Evolutionary conservation across 2,797 vertebrate species (phyloP), one percentile per base, ranked within the genome.

Genomic region (Hephaestus fuliginosus): DNA sequence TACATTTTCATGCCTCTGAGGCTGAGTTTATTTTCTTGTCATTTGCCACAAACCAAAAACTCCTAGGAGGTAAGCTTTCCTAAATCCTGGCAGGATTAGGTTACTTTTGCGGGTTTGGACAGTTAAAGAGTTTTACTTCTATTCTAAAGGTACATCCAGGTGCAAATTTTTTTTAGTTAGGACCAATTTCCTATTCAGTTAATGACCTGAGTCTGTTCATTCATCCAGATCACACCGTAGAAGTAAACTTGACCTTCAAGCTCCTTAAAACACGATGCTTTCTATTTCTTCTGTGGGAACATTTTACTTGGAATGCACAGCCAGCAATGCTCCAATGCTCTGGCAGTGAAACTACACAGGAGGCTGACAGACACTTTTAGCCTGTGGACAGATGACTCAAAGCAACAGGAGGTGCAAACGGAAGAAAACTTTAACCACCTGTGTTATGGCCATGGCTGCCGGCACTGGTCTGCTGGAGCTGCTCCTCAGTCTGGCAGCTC

Each of bases 401-500:
- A 80, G 70, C 61, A 64, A 44, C 62, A 68, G 60, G 48, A 84
- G 43, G 64, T 44, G 55, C n/a, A 74, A 70, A 33, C 2, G 30
- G 44, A 56, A 62, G 57, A 48, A 20, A 67, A 4, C 13, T 13
- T 52, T 7, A 65, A 79, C 52, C 65, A 93, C 93, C 92, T 84
- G 86, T 72, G 46, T 72, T 81, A 14, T 91, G 89, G 62, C 48
- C 30, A 1, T 68, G 53, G 69, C 67, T 71, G 74, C 71, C n/a
- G 1, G 44, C 36, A 0, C 62, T 22, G 58, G 12, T 51, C 52
- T 86, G 74, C 49, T 80, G 81, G 18, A 66, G n/a, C 63, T 56
- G 69, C 60, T 92, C 93, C 49, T 95, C 94, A 0, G 94, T 95
- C 89, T 95, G 94, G 76, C 92, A 94, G 88, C 92, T 90, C 89